These are phyloP conservation scores for Ips typographus DNA, from an alignment of 1,140 invertebrate genomes.

Conservation along the genomic window DNA sequence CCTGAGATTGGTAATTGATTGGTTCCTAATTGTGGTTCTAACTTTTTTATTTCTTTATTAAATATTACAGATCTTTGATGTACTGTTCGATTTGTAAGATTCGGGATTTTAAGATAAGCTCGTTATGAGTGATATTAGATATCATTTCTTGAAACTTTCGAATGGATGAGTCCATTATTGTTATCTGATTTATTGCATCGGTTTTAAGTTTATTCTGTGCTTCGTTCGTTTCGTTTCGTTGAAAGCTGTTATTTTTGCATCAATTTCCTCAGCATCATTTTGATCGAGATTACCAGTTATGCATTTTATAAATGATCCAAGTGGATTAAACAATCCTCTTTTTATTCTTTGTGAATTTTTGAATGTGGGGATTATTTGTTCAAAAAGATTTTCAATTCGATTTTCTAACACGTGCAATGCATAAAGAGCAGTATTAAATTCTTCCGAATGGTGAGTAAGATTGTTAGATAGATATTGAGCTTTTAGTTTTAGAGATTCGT, in stretches of 20 bases:
- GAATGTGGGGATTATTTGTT: conserved; percentile 12
- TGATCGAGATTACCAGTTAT: conserved; percentile 22
- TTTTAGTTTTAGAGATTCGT: neutral
- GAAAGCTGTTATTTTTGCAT: conserved; percentile 6
- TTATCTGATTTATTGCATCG: conserved; percentile 13
- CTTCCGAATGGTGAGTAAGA: conserved; percentile 8
- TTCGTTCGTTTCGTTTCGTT: too few species aligned
- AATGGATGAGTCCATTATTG: conserved; percentile 9
- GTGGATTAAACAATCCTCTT: conserved; percentile 18
- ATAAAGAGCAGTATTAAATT: conserved; percentile 19
- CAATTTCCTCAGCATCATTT: conserved; percentile 11
- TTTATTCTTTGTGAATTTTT: conserved; percentile 11
- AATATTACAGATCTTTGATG: conserved; percentile 19
- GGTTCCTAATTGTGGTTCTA: conserved; percentile 7
- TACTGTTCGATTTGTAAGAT: conserved; percentile 18
- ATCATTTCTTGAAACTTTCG: conserved; percentile 14
- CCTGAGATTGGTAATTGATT: conserved; percentile 10
- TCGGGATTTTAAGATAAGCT: conserved; percentile 10
- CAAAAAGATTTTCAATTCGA: conserved; percentile 9
- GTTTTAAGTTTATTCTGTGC: conserved; percentile 21
- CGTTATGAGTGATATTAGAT: conserved; percentile 19
- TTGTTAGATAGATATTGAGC: neutral
- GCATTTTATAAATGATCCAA: conserved; percentile 21
- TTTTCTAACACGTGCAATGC: conserved; percentile 8
- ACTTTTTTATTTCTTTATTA: conserved; percentile 11